A percentile compares a stretch with the other conserved stretches of the same genome.
phyloP scores from a whole-genome alignment of 2,888 invertebrate species.

The Limnephilus rhombicus region DNA sequence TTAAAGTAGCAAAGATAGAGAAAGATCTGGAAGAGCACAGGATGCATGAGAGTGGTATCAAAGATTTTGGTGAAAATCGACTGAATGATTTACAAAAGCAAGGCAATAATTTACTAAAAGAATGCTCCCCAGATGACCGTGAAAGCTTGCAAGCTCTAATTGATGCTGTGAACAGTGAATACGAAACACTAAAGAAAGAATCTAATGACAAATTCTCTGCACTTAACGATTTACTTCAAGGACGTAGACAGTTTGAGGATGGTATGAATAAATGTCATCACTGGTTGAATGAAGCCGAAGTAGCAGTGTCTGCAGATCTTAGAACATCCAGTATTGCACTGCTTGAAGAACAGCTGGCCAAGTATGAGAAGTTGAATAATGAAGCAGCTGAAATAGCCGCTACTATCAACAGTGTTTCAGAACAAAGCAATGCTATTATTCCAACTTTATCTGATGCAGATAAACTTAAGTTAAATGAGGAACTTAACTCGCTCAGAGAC shows the following conservation, averaged over 20 bases:
- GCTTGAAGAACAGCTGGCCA: constrained; percentile 91
- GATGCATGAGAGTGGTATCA: constrained; percentile 86
- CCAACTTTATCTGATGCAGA: constrained; percentile 91
- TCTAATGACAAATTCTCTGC: constrained; percentile 85
- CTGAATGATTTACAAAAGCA: constrained; percentile 87
- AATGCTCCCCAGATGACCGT: constrained; percentile 86
- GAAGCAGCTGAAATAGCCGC: constrained; percentile 85
- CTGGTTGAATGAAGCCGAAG: constrained; percentile 95
- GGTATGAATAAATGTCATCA: constrained; percentile 89
- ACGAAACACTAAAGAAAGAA: constrained; percentile 85
- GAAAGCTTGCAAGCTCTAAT: constrained; percentile 82
- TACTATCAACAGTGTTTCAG: constrained; percentile 85
- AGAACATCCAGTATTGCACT: constrained; percentile 89
- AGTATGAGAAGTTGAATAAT: constrained; percentile 87
- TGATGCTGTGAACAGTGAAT: constrained; percentile 84
- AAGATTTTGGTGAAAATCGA: constrained; percentile 86
- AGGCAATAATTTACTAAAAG: constrained; percentile 86
- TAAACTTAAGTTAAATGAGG: constrained; percentile 88
- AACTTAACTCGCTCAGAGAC: constrained; percentile 87
- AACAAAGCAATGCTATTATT: constrained; percentile 88
- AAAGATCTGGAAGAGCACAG: constrained; percentile 88
- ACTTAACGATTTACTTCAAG: constrained; percentile 85
- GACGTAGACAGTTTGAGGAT: constrained; percentile 89
- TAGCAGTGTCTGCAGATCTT: constrained; percentile 89
- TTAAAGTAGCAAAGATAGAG: constrained; percentile 90